Base-by-base conservation (phyloP, 2,797 vertebrate genomes). In the Lithobates sylvaticus region DNA sequence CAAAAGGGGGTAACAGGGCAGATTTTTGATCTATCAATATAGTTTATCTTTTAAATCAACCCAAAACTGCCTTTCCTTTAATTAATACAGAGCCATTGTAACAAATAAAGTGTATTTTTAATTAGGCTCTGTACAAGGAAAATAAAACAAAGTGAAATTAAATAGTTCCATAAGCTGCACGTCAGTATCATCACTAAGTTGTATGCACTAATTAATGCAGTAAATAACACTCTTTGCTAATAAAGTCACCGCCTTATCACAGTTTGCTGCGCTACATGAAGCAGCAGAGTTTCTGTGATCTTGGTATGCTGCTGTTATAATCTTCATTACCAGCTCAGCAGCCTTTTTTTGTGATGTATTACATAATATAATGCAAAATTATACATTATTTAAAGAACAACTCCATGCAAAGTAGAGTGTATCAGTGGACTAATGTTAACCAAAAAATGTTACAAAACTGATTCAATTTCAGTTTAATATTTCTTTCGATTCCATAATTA, bases 161-260 rank as follows among this genome's bases (percentile, higher is more conserved):
- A 50, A 8, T 23, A 34, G 44, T 81, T 58, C 50, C 12, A 58
- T 81, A 80, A 44, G 50, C 18, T 36, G 32, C 29, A 34, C 18
- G 39, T 72, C 64, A 32, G 26, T 32, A 79, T 21, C 67, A 54
- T 54, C 16, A 69, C 27, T 54, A 27, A 36, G 47, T 39, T 18
- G 29, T 18, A 81, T 64, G 36, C 23, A 61, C 68, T 70, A 81
- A 81, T 71, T 70, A 81, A 71, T 58, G 29, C 29, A 71, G 16
- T 54, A 81, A 81, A 81, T 71, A 80, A 70, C 21, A 36, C 42
- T 32, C 42, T 70, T 67, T n/a, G 68, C 78, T 80, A 80, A 80
- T 70, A 27, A 70, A 80, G 44, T 80, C 26, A 32, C 39, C 18
- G 42, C 64, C 77, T 78, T 26, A 47, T 47, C 78, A 29, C 42